Base-by-base conservation (phyloP, 2,888 invertebrate species). In the Tanytarsus gracilentus region DNA sequence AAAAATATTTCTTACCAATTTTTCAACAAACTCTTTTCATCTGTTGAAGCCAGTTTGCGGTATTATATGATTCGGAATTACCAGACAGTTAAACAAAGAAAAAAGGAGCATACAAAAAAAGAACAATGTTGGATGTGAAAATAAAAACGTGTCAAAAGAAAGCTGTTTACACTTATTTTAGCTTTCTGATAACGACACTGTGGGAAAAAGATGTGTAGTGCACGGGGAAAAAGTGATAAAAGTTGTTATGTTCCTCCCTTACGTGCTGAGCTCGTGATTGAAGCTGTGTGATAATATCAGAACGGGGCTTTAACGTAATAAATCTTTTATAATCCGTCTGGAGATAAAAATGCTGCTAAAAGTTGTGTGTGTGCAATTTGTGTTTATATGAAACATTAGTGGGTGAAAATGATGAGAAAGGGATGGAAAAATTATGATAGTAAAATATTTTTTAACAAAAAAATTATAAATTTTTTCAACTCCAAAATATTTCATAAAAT, bases 141-240 rank as follows among this genome's bases (percentile, higher is more conserved):
- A 30, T 23, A 48, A 21, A 48, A 48, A 48, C 14, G 58, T 58
- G 58, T 58, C 40, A 39, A 18, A 40, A 40, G 23, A 39, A 58
- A 56, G 29, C 58, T 58, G 58, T 58, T 58, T 48, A 58, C 58
- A 58, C 58, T 58, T 48, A 27, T 58, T 44, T 44, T 44, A 44
- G 44, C 30, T 58, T 51, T 25, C 16, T 16, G 51, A 18, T 30
- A 29, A 51, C 23, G 58, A 30, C 26, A 48, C 25, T 44, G 27
- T 21, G 36, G 40, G 55, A 18, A 44, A 44, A 21, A 44, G 23
- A 23, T 23, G 23, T 44, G 18, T 44, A 11, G 14, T 11, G 7
- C n/a, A 40, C 14, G 7, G 27, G 53, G 30, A 40, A 16, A 27
- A 29, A 48, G 48, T 18, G 51, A 51, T 30, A 51, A 29, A 29